Percentiles rank a stretch among this genome's conserved stretches.
Conservation (phyloP, 2,113 vertebrate species). For the Cathartes aura region DNA sequence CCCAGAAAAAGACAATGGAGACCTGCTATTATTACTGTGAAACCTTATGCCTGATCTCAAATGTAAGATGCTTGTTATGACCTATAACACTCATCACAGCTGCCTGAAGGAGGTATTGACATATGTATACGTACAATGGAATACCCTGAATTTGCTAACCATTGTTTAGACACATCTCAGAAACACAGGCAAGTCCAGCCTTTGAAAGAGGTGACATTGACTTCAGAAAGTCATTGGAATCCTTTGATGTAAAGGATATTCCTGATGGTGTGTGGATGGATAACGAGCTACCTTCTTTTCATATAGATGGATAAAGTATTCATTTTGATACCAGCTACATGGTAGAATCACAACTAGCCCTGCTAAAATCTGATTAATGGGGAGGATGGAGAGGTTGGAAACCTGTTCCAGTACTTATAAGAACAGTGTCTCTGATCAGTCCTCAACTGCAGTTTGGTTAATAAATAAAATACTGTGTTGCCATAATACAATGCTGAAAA, state of each 20-base stretch:
- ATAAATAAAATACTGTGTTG: neutral
- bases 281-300: neutral
- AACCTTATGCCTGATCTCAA: neutral
- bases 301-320: neutral
- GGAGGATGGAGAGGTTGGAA: neutral
- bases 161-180: neutral
- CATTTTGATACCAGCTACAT: neutral
- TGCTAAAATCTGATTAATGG: neutral
- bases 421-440: neutral
- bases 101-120: neutral
- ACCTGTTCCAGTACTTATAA: neutral
- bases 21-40: neutral
- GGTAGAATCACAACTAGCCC: neutral
- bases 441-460: neutral
- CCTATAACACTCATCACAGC: neutral
- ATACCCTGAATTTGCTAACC: neutral
- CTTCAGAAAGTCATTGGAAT: neutral
- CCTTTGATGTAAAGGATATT: neutral
- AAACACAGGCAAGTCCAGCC: neutral
- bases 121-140: neutral
- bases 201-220: neutral
- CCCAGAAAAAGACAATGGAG: neutral
- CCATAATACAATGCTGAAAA: neutral
- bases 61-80: neutral
- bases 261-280: neutral